Base-by-base conservation (phyloP, 2,888 invertebrate species). In the Physocephala rufipes region DNA sequence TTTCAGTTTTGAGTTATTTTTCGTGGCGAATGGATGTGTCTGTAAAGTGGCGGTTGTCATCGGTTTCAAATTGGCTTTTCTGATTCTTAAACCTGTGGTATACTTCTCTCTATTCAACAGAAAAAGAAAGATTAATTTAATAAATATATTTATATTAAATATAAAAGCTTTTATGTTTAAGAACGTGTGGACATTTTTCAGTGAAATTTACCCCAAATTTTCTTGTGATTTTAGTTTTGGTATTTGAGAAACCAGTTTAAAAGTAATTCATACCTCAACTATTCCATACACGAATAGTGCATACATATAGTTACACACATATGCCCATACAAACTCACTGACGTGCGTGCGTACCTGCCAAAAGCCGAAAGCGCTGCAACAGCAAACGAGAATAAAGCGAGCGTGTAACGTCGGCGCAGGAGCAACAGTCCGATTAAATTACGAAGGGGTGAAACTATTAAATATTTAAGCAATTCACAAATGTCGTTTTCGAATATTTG, bases 1-100 rank as follows among this genome's bases (percentile, higher is more conserved):
- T 72, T 77, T 78, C 73, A 78, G 78, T 78, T 78, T 76, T 74
- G 73, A 78, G 77, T 78, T 77, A 77, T 75, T 75, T 75, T 75
- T 72, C 74, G 76, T 76, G 71, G 71, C 65, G 67, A 62, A 68
- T 71, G 69, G 73, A 76, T 74, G 76, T 77, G 70, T 65, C 3
- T 43, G 58, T 19, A 36, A 7, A 24, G 59, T 19, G 47, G n/a
- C 47, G 21, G 9, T 28, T 1, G n/a, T 26, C n/a, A 24, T 15
- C 59, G 49, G 67, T 61, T n/a, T 67, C 43, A 43, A 55, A 24
- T 69, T 69, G 63, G 45, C 13, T n/a, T 53, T 53, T 36, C n/a
- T 58, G 58, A 26, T 69, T 13, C 16, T 59, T 63, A 21, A 63
- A 53, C 58, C 24, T 67, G 51, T 61, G 45, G 2, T 15, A 15